Conservation (phyloP, 2,888 invertebrate genomes). For the Clepsis dumicolana region DNA sequence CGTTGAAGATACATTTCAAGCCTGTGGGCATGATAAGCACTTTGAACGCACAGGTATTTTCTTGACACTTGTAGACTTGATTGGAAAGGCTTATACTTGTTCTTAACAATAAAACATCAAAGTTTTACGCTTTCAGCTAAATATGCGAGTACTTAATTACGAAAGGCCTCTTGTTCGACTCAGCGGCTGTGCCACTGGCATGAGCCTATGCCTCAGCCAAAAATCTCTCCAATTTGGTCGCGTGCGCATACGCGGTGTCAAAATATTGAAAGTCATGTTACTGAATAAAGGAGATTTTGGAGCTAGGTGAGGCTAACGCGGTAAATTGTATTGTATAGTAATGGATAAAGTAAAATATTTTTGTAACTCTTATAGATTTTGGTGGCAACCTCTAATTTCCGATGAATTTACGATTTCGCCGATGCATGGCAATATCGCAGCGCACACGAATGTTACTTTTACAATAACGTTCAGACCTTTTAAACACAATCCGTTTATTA, state of each 20-base stretch:
- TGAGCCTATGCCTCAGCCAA: slow-evolving; percentile 73
- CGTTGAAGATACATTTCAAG: slow-evolving; percentile 78
- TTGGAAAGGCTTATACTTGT: not conserved
- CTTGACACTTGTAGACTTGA: not conserved
- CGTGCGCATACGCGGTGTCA: slow-evolving; percentile 75
- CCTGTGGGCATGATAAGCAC: slow-evolving; percentile 76
- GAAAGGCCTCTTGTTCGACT: slow-evolving; percentile 73
- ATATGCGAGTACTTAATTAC: slow-evolving; percentile 73
- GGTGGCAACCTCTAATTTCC: slow-evolving; percentile 77
- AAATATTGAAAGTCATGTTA: slow-evolving; percentile 77
- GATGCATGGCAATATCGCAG: slow-evolving; percentile 87
- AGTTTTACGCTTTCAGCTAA: slow-evolving; percentile 60
- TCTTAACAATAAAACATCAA: not conserved
- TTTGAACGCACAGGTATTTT: slow-evolving; percentile 71
- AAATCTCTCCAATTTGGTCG: slow-evolving; percentile 79
- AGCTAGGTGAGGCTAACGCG: slow-evolving; percentile 61
- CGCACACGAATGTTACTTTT: slow-evolving; percentile 88
- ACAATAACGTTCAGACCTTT: slow-evolving; percentile 87
- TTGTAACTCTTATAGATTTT: slow-evolving; percentile 63
- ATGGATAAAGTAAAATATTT: not conserved
- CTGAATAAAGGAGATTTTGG: slow-evolving; percentile 77
- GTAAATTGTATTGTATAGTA: not conserved
- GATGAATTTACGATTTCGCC: slow-evolving; percentile 87
- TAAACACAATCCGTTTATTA: slow-evolving; percentile 77
- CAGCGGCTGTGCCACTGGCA: slow-evolving; percentile 77